Percentiles rank a stretch among this genome's conserved stretches.
phyloP scores from a whole-genome alignment of 2,113 vertebrate species.

The Planiliza haematocheilus region DNA sequence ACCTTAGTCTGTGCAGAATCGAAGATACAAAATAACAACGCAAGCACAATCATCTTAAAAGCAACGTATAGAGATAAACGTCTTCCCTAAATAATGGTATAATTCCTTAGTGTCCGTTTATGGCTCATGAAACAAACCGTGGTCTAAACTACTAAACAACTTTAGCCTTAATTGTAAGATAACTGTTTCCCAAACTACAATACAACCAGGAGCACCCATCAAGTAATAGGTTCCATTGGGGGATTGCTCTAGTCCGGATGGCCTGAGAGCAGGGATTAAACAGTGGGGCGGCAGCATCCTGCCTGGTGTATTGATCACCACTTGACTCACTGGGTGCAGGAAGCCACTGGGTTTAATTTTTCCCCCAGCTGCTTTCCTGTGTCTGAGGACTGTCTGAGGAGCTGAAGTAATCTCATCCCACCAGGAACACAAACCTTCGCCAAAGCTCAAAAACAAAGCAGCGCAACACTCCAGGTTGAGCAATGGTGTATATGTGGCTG shows the following conservation, averaged over 20 bases:
- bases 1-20: background rate
- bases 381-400: slow-evolving; percentile 64
- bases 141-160: slow-evolving; percentile 43
- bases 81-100: slow-evolving; percentile 15
- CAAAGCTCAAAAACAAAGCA: slow-evolving; percentile 62
- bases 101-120: slow-evolving; percentile 13
- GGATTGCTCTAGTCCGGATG: slow-evolving; percentile 70
- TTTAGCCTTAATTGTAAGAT: slow-evolving; percentile 62
- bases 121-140: background rate
- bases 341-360: slow-evolving; percentile 65
- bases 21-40: background rate
- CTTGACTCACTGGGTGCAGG: slow-evolving; percentile 73
- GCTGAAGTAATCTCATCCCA: slow-evolving; percentile 65
- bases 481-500: slow-evolving; percentile 21
- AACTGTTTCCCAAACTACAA: slow-evolving; percentile 61
- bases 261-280: slow-evolving; percentile 75
- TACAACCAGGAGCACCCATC: slow-evolving; percentile 52
- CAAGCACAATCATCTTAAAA: slow-evolving; percentile 1
- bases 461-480: slow-evolving; percentile 26
- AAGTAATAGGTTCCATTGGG: slow-evolving; percentile 61
- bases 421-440: slow-evolving; percentile 51
- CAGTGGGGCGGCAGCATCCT: slow-evolving; percentile 64
- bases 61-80: background rate
- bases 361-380: slow-evolving; percentile 68
- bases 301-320: slow-evolving; percentile 73